Base-by-base conservation (phyloP, 1,140 invertebrate genomes). In the Calephelis virginiensis region DNA sequence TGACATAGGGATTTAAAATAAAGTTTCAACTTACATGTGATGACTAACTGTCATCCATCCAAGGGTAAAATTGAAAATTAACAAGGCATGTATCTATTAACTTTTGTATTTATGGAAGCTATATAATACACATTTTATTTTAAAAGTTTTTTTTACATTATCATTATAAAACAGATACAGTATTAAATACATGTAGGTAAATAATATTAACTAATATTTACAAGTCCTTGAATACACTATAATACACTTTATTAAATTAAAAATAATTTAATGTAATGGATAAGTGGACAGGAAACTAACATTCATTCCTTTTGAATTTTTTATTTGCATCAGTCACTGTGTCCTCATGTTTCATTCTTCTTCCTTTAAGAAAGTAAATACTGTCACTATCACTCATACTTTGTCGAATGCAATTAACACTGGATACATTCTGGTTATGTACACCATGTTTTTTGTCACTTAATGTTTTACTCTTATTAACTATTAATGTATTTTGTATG, bases 381-480 rank as follows among this genome's bases (percentile, higher is more conserved):
- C 75, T 77, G 74, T 89, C 86, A 82, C 80, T 84, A 61, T 87
- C 85, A 81, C 79, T 81, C 64, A 82, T 77, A 77, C 71, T 88
- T 70, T 89, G 84, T 74, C 89, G 74, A 73, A 89, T 76, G 82
- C 82, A 89, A 74, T 91, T 89, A 70, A 85, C 77, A 81, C 75
- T 86, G 71, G 88, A 83, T 80, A 88, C 80, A 83, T 80, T 91
- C 73, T 89, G 86, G 85, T 87, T 89, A 84, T 91, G 83, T 83
- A 91, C 83, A 87, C 85, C 75, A 77, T 91, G 78, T 76, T 89
- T 91, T 88, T 89, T 89, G 83, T 91, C 87, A 90, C 81, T 79
- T 63, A 86, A 71, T 67, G 73, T 85, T 77, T 89, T 89, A 81
- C 78, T 85, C 72, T 86, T 89, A 84, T 85, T 88, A 72, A 81